Evolutionary conservation across 1,140 invertebrate species (phyloP), one percentile per base, ranked within the genome.

Genomic region (Drosophila prosaltans): DNA sequence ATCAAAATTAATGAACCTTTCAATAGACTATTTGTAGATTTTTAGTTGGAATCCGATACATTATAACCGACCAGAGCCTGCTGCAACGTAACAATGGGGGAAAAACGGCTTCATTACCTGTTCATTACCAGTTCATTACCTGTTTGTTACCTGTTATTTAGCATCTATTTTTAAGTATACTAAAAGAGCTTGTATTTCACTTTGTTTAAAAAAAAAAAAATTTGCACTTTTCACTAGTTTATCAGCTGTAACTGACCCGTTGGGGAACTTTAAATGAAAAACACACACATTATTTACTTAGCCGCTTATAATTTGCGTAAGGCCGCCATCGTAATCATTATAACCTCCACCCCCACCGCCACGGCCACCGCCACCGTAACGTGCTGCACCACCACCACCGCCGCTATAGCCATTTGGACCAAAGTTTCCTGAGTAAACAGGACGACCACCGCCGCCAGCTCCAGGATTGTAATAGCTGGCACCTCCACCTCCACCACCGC

Each of bases 341-440:
- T 70, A 69, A 7, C 32, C 32, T 4, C 32, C 32, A 6, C 69
- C 69, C 9, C 72, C 61, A 0, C 72, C 69, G 5, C 64, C 60
- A 32, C 55, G 36, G 1, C 45, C 54, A 4, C 67, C 61, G 6
- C 69, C 62, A 0, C 61, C 55, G 1, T 71, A 69, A 0, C 75
- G 41, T 21, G 60, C 40, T 1, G 64, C 32, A 4, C 81, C 60
- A 0, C 73, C 76, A 5, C 70, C 74, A 8, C 78, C 78, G 2
- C 75, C 76, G n/a, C 60, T 59, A 21, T 80, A 80, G 10, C 81
- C 81, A 16, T 63, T 65, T 10, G 81, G 81, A 28, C 81, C 81
- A 59, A 86, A 85, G 68, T 85, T 85, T 26, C 81, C 81, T 3
- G 81, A 64, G 45, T 85, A 85, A 40, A 81, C 82, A 57, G 81